Percentiles rank a stretch among this genome's conserved stretches.
phyloP scores from a whole-genome alignment of 2,888 invertebrate species.

The Plebejus melissa region DNA sequence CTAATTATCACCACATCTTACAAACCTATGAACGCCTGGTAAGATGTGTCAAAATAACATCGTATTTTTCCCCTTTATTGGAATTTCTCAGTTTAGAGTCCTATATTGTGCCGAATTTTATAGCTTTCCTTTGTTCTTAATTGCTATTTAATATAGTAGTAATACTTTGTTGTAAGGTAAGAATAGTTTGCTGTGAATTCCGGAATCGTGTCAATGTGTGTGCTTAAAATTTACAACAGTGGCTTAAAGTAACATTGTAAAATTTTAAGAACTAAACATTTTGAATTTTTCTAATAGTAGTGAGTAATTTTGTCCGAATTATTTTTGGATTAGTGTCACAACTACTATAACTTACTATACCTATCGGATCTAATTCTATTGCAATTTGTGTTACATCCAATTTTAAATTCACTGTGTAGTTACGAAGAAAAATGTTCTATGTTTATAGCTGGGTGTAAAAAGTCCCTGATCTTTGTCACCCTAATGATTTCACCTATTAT shows the following conservation, averaged over 20 bases:
- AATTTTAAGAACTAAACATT: background rate
- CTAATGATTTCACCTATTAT: slow-evolving; percentile 70
- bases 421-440: slow-evolving; percentile 19
- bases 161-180: background rate
- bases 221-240: background rate
- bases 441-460: slow-evolving; percentile 38
- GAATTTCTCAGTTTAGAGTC: slow-evolving; percentile 14
- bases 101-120: background rate
- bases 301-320: too few species aligned
- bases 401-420: slow-evolving; percentile 13
- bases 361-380: background rate
- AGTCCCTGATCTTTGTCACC: slow-evolving; percentile 56
- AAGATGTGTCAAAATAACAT: slow-evolving; percentile 15
- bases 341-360: background rate
- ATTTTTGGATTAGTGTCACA: too few species aligned
- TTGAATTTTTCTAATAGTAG: background rate
- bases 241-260: background rate
- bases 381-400: background rate
- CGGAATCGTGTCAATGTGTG: background rate
- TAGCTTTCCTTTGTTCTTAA: background rate
- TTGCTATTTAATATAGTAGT: slow-evolving; percentile 2
- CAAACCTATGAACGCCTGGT: background rate
- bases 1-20: slow-evolving; percentile 38
- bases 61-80: slow-evolving; percentile 26
- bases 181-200: background rate